phyloP scores from a whole-genome alignment of 2,888 invertebrate genomes.

The Meghimatium bilineatum region DNA sequence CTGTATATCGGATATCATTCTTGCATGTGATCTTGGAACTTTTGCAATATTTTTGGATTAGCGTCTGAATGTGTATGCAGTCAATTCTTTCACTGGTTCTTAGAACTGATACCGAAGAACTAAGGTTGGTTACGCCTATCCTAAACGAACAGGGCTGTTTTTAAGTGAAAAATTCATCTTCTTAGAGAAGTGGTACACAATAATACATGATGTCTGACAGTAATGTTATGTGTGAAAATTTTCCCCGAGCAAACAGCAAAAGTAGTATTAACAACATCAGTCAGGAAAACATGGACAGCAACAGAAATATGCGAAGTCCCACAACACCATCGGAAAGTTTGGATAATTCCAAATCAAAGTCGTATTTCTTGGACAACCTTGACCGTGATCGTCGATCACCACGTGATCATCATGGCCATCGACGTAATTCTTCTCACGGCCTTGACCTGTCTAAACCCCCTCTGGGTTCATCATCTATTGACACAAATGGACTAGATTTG shows the following conservation, averaged over 20 bases:
- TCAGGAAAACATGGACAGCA: conserved; percentile 13
- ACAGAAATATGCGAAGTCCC: neutral
- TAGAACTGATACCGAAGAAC: too few species aligned
- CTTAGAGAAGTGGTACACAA: neutral
- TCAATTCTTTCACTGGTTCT: too few species aligned
- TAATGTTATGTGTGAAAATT: conserved; percentile 35
- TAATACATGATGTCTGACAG: conserved; percentile 22
- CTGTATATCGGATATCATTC: too few species aligned
- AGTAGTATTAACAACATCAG: conserved; percentile 25
- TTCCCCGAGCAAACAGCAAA: conserved; percentile 20
- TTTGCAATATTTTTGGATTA: too few species aligned
- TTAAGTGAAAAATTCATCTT: neutral
- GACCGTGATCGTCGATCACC: conserved; percentile 1
- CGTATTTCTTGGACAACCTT: neutral
- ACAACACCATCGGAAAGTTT: neutral
- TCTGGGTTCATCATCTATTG: neutral
- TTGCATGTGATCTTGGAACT: too few species aligned
- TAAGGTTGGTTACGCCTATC: too few species aligned
- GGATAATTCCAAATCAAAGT: neutral
- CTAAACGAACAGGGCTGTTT: too few species aligned
- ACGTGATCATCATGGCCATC: neutral
- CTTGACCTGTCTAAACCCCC: conserved; percentile 42
- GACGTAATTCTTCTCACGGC: conserved; percentile 40
- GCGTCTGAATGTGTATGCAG: too few species aligned
- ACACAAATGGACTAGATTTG: conserved; percentile 30